Base-by-base conservation (phyloP, 1,140 invertebrate genomes). In the Diplogasteroides magnus region DNA sequence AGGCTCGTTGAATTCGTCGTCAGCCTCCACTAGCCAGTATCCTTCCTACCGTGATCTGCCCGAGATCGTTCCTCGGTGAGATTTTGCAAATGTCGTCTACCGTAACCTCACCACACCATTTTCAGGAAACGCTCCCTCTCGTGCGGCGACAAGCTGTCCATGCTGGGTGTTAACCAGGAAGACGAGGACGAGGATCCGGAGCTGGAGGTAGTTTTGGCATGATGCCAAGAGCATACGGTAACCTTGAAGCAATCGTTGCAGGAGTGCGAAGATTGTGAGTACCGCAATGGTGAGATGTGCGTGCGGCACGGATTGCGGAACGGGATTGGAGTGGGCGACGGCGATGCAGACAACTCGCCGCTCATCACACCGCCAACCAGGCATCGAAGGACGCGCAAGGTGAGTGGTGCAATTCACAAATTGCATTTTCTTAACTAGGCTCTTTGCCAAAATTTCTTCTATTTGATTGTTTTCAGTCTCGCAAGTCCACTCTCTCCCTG, bases 21-120 rank as follows among this genome's bases (percentile, higher is more conserved):
- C 62, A 6, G 62, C 69, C 14, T 65, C 62, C 28, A 58, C 68
- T 27, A 67, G 64, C 32, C 64, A 67, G 29, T 72, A 72, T 64
- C 70, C 70, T 25, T 72, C 70, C 14, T 72, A 67, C 55, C 64
- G 66, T 25, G 70, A 72, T 63, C 31, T 72, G 14, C 31, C 67
- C 15, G 56, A 48, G 31, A 65, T 19, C 27, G 67, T 68, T 27
- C 64, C 66, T 31, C 27, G 59, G 70, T 72, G 67, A 31, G 66
- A 63, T 2, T n/a, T n/a, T 19, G 14, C 2, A 23, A 26, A 31
- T 31, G 25, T 23, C 31, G 31, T 25, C 28, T 55, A 27, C 48
- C 2, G 2, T 31, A 48, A 19, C 56, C 13, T 27, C 27, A 2
- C 31, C 27, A 31, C 31, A 29, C 19, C 23, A 56, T 60, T 62